These are phyloP conservation scores for Clytia hemisphaerica DNA, from an alignment of 30 jellyfish, hydroid and myxozoan genomes.

Conservation along the genomic window DNA sequence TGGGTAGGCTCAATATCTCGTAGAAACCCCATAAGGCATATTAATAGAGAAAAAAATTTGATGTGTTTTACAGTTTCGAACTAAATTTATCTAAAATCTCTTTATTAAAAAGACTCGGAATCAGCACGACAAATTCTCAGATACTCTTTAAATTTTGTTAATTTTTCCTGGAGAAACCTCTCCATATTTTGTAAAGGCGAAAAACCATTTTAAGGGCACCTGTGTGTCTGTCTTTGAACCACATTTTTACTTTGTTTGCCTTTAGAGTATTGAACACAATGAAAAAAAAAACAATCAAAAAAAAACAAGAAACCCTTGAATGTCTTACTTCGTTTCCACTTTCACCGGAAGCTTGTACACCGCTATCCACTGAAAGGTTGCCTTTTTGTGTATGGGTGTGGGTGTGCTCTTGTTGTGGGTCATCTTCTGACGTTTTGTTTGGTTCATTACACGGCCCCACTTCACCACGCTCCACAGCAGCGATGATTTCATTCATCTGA, in stretches of 20 bases:
- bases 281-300: too few relatives aligned
- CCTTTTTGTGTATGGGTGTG: too few relatives aligned
- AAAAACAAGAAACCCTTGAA: too few relatives aligned
- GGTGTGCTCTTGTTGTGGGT: background rate
- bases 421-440: background rate
- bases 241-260: too few relatives aligned
- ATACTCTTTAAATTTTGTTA: background rate
- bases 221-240: too few relatives aligned
- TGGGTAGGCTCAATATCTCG: too few relatives aligned
- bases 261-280: too few relatives aligned
- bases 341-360: background rate
- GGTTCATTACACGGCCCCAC: background rate
- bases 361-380: background rate
- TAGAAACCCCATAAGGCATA: too few relatives aligned
- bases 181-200: background rate
- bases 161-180: slow-evolving; percentile 1
- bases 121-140: background rate
- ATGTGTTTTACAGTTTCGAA: too few relatives aligned
- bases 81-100: background rate
- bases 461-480: slow-evolving; percentile 53
- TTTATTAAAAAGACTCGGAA: slow-evolving; percentile 9
- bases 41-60: too few relatives aligned
- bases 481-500: slow-evolving; percentile 45
- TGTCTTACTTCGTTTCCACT: background rate
- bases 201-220: too few relatives aligned